Conservation (phyloP, 2,113 vertebrate genomes). For the Aegotheles bennettii region DNA sequence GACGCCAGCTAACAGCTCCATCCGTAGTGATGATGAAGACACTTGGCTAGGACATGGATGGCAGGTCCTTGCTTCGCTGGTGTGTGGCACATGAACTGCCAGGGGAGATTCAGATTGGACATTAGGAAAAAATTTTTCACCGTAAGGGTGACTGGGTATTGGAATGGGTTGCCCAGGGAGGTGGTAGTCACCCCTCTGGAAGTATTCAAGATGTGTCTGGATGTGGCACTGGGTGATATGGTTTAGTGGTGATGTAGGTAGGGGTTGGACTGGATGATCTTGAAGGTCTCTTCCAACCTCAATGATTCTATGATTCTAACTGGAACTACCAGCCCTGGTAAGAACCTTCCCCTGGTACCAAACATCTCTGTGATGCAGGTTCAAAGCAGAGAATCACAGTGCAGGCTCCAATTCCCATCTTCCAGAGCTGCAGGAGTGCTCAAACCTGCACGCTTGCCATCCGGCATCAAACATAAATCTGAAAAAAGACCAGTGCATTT, state of each 20-base stretch:
- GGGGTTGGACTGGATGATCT: too few species aligned
- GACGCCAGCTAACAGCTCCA: background rate
- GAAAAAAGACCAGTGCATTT: background rate
- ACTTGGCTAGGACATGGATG: rapidly evolving
- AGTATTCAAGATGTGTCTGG: too few species aligned
- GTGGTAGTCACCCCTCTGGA: too few species aligned
- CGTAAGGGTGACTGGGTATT: too few species aligned
- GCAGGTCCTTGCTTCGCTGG: background rate
- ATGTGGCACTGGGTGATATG: too few species aligned
- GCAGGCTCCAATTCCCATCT: background rate
- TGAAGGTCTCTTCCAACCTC: too few species aligned
- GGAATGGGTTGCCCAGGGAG: too few species aligned
- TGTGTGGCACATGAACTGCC: rapidly evolving
- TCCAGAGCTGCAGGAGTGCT: background rate
- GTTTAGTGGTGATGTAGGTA: too few species aligned
- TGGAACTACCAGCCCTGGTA: background rate
- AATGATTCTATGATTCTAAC: too few species aligned
- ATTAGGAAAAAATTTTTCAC: too few species aligned
- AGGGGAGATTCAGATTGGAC: too few species aligned
- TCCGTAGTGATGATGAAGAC: background rate
- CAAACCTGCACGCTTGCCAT: background rate
- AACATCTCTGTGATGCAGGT: background rate
- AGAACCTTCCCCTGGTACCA: background rate
- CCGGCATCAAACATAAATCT: background rate
- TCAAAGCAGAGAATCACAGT: background rate